Conservation (phyloP, 2,113 vertebrate species). For the Embiotoca jacksoni region DNA sequence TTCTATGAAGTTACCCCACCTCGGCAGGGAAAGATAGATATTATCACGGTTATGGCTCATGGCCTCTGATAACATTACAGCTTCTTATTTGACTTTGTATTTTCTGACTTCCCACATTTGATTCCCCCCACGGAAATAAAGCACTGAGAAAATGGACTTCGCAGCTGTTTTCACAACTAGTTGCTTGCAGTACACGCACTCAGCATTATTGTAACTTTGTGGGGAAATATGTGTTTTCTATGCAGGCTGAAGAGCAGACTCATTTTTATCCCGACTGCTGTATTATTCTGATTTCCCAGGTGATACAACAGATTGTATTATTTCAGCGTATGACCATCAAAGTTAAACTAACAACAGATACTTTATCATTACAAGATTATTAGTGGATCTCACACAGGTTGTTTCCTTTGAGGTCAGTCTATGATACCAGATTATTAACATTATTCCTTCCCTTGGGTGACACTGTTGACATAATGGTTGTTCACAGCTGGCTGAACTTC, state of each 20-base stretch:
- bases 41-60: conserved; percentile 71
- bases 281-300: conserved; percentile 30
- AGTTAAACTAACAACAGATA: conserved; percentile 1
- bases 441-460: background rate
- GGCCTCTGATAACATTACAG: conserved; percentile 76
- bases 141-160: conserved; percentile 39
- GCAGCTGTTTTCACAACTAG: conserved; percentile 54
- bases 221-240: conserved; percentile 45
- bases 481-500: conserved; percentile 32
- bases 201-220: conserved; percentile 42
- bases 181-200: conserved; percentile 26
- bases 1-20: conserved; percentile 71
- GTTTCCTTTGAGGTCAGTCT: conserved; percentile 20
- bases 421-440: conserved; percentile 26
- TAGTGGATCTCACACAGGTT: background rate
- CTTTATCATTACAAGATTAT: background rate
- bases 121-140: conserved; percentile 63
- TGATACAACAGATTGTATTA: background rate
- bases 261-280: conserved; percentile 26
- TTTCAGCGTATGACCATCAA: background rate
- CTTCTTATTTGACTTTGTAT: conserved; percentile 78
- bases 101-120: conserved; percentile 61
- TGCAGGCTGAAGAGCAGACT: conserved; percentile 19
- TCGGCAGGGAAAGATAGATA: conserved; percentile 70
- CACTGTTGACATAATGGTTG: conserved; percentile 28